Evolutionary conservation across 2,113 vertebrate species (phyloP).

Genomic region (Strix aluco): DNA sequence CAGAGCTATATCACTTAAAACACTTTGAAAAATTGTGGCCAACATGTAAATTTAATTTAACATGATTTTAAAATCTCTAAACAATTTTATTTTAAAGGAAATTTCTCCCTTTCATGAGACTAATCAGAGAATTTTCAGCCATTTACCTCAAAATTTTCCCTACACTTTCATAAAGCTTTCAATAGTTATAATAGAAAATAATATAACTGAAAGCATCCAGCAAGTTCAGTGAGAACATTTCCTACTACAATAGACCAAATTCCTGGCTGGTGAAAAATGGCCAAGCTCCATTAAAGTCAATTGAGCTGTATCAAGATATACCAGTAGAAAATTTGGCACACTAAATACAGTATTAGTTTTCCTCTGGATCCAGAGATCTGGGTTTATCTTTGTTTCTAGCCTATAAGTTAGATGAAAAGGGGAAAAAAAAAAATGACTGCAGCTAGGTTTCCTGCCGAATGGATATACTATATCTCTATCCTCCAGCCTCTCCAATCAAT

Average conservation of each 20-base stretch:
- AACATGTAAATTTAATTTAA: not conserved
- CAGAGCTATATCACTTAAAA: not conserved
- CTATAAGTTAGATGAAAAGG: not conserved
- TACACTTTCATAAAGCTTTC: not conserved
- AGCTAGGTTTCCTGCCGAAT: not conserved
- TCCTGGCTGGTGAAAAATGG: constrained; percentile 1
- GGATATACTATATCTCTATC: constrained; percentile 4
- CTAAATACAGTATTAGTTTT: constrained; percentile 32
- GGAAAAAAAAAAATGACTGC: not conserved
- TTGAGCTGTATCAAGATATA: constrained; percentile 28
- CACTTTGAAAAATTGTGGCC: not conserved
- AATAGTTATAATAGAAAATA: not conserved
- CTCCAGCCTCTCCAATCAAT: constrained; percentile 22
- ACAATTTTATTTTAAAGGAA: not conserved
- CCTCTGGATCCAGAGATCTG: not conserved
- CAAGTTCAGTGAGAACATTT: not conserved
- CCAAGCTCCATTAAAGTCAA: not conserved
- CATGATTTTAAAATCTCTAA: not conserved
- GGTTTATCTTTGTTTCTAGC: constrained; percentile 51
- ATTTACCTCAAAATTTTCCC: not conserved
- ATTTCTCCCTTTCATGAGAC: not conserved
- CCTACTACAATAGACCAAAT: not conserved
- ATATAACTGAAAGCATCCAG: not conserved
- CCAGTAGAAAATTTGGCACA: constrained; percentile 35
- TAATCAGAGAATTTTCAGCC: not conserved